Evolutionary conservation across 2,797 vertebrate genomes (phyloP).

Genomic region (Schizopygopsis pylzovi): DNA sequence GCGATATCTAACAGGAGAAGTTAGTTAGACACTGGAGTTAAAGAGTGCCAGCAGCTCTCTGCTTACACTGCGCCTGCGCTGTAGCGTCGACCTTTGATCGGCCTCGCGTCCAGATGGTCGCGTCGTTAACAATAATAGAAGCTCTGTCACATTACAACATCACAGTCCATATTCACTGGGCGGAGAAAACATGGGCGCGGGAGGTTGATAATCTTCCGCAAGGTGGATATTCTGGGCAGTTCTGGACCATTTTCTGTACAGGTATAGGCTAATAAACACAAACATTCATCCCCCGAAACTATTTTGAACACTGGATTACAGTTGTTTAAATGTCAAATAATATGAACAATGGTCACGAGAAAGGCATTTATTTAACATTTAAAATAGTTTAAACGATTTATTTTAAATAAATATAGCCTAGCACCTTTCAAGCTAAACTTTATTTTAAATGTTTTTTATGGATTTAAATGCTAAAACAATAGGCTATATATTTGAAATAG

Average conservation of each 20-base stretch:
- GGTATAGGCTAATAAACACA: not conserved
- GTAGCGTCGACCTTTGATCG: constrained; percentile 73
- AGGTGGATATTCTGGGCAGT: constrained; percentile 8
- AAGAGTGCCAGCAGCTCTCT: constrained; percentile 52
- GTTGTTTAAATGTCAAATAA: not conserved
- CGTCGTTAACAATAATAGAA: too few species aligned
- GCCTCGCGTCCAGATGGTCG: constrained; percentile 12
- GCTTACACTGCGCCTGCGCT: constrained; percentile 60
- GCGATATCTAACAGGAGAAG: constrained; percentile 55
- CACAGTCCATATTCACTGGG: not conserved
- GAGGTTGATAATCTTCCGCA: not conserved
- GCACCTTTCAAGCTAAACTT: not conserved
- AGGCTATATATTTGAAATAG: not conserved
- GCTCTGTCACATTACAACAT: not conserved
- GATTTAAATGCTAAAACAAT: not conserved
- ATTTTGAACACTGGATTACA: not conserved
- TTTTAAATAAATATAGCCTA: not conserved
- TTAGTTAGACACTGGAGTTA: constrained; percentile 50
- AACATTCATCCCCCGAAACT: not conserved
- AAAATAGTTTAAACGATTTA: not conserved
- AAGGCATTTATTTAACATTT: not conserved
- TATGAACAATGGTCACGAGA: not conserved
- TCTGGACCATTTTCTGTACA: not conserved
- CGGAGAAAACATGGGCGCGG: not conserved
- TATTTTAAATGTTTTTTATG: not conserved